These are phyloP conservation scores for Circaetus gallicus DNA, from an alignment of 2,113 vertebrate species.

Conservation along the genomic window DNA sequence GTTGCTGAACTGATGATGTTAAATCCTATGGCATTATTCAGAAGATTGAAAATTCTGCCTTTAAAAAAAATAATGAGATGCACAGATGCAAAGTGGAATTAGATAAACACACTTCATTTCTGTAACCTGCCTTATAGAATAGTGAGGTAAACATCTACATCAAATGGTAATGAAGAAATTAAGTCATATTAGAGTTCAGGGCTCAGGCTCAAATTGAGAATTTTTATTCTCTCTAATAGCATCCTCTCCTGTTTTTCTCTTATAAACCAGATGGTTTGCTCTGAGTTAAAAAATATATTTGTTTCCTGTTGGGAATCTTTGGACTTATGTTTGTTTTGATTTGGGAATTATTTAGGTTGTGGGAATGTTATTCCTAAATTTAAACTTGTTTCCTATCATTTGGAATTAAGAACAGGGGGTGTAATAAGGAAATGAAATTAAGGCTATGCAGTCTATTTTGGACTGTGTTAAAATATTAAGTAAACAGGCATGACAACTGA, in stretches of 20 bases:
- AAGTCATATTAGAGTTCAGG: not conserved
- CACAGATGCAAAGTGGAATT: not conserved
- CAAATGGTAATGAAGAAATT: not conserved
- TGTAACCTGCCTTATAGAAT: not conserved
- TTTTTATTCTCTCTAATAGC: not conserved
- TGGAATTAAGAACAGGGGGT: not conserved
- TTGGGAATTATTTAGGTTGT: not conserved
- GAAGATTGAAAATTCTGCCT: not conserved
- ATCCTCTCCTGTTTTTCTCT: not conserved
- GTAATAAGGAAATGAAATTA: not conserved
- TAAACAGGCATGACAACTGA: not conserved
- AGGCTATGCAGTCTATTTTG: not conserved
- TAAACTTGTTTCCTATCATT: not conserved
- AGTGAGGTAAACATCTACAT: not conserved
- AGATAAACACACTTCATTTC: not conserved
- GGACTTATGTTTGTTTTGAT: not conserved
- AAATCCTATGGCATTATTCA: not conserved
- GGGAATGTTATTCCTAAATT: not conserved
- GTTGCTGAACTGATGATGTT: not conserved
- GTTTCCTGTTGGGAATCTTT: not conserved
- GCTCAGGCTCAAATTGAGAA: not conserved
- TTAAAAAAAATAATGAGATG: not conserved
- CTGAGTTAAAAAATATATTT: not conserved
- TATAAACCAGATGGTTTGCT: not conserved
- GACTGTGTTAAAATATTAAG: not conserved